Conservation (phyloP, 2,888 invertebrate species). For the Achlya flavicornis region DNA sequence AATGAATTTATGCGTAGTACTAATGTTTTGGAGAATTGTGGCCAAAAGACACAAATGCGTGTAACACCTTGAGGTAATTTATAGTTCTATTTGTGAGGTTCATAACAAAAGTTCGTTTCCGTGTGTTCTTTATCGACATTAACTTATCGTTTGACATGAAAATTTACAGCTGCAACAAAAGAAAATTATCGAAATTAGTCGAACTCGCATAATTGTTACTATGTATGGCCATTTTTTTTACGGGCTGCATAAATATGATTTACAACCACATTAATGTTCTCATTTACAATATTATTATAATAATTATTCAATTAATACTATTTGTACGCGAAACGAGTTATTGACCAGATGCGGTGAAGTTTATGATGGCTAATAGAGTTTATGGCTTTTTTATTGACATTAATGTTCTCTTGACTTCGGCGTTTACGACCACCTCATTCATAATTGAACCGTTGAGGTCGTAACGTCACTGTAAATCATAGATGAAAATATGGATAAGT, state of each 20-base stretch:
- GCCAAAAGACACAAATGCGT: slow-evolving; percentile 65
- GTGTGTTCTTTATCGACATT: slow-evolving; percentile 76
- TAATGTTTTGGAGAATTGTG: slow-evolving; percentile 79
- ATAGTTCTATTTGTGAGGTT: slow-evolving; percentile 71
- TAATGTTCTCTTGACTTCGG: slow-evolving; percentile 79
- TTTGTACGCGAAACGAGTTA: slow-evolving; percentile 76
- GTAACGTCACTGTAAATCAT: slow-evolving; percentile 78
- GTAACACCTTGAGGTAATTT: slow-evolving; percentile 81
- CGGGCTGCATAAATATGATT: not conserved
- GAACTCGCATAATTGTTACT: not conserved
- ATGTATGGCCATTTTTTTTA: not conserved
- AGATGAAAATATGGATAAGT: slow-evolving; percentile 63
- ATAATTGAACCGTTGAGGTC: slow-evolving; percentile 80
- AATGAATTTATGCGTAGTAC: slow-evolving; percentile 64
- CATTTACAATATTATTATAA: slow-evolving; percentile 32
- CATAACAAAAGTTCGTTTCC: slow-evolving; percentile 80
- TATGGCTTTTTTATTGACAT: slow-evolving; percentile 83
- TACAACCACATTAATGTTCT: slow-evolving; percentile 2
- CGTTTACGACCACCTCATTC: slow-evolving; percentile 81
- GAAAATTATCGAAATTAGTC: slow-evolving; percentile 23
- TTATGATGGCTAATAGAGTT: slow-evolving; percentile 82
- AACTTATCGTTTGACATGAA: slow-evolving; percentile 70
- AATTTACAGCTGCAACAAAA: slow-evolving; percentile 61
- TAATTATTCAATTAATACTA: slow-evolving; percentile 72
- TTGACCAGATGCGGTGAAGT: slow-evolving; percentile 79